Conservation (phyloP, 2,797 vertebrate genomes). For the Pampus argenteus region DNA sequence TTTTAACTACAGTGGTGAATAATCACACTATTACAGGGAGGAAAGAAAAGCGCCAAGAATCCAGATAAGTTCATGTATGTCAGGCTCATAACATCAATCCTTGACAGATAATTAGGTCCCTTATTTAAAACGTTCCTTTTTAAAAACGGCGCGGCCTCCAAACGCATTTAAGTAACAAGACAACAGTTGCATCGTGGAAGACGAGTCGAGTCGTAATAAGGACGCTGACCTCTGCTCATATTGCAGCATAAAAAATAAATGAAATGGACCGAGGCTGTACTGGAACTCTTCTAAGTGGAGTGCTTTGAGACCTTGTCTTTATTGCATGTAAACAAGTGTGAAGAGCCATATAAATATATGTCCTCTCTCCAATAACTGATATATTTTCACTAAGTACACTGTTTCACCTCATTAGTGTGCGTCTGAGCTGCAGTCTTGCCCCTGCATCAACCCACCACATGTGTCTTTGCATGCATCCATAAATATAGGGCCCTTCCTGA, state of each 20-base stretch:
- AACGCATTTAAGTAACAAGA: conserved; percentile 38
- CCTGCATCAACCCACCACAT: conserved; percentile 38
- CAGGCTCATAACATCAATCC: conserved; percentile 55
- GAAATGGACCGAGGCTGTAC: conserved; percentile 22
- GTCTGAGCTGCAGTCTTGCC: conserved; percentile 48
- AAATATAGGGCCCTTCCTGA: conserved; percentile 57
- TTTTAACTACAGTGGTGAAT: conserved; percentile 68
- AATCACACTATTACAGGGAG: conserved; percentile 68
- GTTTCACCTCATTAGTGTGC: conserved; percentile 65
- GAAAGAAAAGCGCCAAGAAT: conserved; percentile 45
- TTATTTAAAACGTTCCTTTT: conserved; percentile 55
- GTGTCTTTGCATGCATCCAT: conserved; percentile 47
- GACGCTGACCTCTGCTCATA: conserved; percentile 51
- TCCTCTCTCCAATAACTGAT: conserved; percentile 53
- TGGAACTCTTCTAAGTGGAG: conserved; percentile 50
- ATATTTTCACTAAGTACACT: conserved; percentile 62
- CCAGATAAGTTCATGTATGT: conserved; percentile 69
- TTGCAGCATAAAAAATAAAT: conserved; percentile 40
- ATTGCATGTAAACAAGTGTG: conserved; percentile 65
- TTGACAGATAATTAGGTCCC: conserved; percentile 60
- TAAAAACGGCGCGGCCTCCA: conserved; percentile 18
- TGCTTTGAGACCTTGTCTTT: conserved; percentile 51
- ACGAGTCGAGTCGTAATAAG: conserved; percentile 36
- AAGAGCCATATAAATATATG: conserved; percentile 58
- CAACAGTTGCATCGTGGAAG: conserved; percentile 29